These are phyloP conservation scores for Nasonovia ribisnigri DNA, from an alignment of 2,888 invertebrate genomes.

Conservation along the genomic window DNA sequence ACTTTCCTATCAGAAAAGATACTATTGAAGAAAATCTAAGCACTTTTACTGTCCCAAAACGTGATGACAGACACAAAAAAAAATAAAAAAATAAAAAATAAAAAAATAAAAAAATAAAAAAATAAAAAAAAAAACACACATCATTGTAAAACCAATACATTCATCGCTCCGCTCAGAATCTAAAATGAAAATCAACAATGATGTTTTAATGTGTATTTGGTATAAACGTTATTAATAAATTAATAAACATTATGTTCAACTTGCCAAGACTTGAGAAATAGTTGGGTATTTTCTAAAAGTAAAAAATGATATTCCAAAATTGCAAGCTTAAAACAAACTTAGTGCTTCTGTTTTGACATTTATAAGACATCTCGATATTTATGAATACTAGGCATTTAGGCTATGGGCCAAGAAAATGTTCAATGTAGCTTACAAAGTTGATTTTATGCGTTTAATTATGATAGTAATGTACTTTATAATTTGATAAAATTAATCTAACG, in stretches of 20 bases:
- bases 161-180: too few species aligned
- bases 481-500: conserved; percentile 11
- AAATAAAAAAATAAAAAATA: too few species aligned
- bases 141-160: too few species aligned
- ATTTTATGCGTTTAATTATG: conserved; percentile 28
- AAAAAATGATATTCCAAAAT: conserved; percentile 18
- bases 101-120: too few species aligned
- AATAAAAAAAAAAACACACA: too few species aligned
- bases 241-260: conserved; percentile 13
- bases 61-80: too few species aligned
- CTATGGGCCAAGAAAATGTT: conserved; percentile 41
- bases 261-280: conserved; percentile 33
- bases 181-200: conserved; percentile 30
- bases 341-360: conserved; percentile 35
- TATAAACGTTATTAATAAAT: conserved; percentile 42
- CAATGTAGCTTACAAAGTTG: conserved; percentile 25
- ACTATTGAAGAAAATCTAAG: too few species aligned
- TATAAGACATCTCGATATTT: conserved; percentile 35
- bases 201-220: conserved; percentile 13
- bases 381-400: conserved; percentile 17
- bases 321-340: conserved; percentile 32
- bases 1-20: too few species aligned
- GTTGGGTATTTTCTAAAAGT: conserved; percentile 1
- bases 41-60: too few species aligned
- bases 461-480: conserved; percentile 19